Evolutionary conservation across 2,797 vertebrate species (phyloP), one percentile per base, ranked within the genome.

Genomic region (Amazona ochrocephala): DNA sequence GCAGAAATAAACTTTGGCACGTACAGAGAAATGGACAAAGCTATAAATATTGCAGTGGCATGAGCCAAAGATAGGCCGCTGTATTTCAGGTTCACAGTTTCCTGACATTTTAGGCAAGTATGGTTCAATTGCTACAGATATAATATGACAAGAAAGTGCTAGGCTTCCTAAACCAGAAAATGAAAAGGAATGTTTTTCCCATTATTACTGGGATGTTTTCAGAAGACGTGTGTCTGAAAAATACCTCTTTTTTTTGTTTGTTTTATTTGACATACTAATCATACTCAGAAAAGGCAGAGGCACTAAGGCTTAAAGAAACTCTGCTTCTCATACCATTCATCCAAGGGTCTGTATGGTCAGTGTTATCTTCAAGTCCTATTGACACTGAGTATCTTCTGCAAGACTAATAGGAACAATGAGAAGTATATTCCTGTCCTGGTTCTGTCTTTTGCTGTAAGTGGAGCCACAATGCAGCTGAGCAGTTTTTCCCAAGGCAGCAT

Each of bases 401-500:
- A 83, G 42, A 61, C 58, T 32, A n/a, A 74, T 7, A 24, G 9
- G 50, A 88, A 34, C 45, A 68, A 10, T 34, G 48, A 80, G 79
- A 47, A 80, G 81, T 47, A 4, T 2, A 42, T 44, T 44, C 37
- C 58, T 86, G 70, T n/a, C 62, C 93, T 42, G 65, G 23, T 78
- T 81, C 89, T 95, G 87, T 83, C 79, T 30, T 87, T 47, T 85
- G 56, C 61, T 11, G 6, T 80, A 89, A 82, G 79, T 48, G 82
- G 48, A 89, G 48, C 84, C 82, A 65, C 48, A 53, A 19, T 4
- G 39, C 3, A 11, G 44, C 72, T 42, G 56, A 93, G 37, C 19
- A 18, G 37, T 13, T 93, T 90, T 48, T 84, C 85, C 70, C 58
- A 37, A 50, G 48, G 42, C 58, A 51, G 85, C 58, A 6, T 50